phyloP scores from a whole-genome alignment of 2,113 vertebrate species.

The Albula goreensis region DNA sequence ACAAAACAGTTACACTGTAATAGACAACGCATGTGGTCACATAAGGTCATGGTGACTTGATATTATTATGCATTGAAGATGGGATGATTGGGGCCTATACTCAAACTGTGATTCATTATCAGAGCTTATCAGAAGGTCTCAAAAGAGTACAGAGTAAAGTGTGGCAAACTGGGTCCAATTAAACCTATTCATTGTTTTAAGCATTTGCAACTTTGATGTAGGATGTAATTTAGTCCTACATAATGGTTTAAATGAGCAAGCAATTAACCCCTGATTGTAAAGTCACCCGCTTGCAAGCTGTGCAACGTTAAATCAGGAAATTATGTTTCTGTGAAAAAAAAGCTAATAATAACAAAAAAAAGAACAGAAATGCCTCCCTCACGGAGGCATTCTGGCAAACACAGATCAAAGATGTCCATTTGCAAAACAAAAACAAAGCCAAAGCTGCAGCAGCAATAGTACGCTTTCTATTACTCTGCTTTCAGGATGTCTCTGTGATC shows the following conservation, averaged over 20 bases:
- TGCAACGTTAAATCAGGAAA: background rate
- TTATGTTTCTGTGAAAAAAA: background rate
- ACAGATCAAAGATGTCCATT: background rate
- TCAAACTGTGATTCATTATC: background rate
- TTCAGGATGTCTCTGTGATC: background rate
- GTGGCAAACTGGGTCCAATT: conserved; percentile 19
- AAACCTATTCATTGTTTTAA: conserved; percentile 20
- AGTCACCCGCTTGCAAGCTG: background rate
- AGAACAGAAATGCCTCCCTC: background rate
- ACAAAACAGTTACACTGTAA: background rate
- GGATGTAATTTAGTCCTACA: conserved; percentile 13
- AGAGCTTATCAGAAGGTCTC: background rate
- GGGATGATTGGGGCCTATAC: conserved; percentile 3
- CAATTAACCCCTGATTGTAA: background rate
- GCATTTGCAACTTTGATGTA: conserved; percentile 3
- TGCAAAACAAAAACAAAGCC: background rate
- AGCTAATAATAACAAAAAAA: background rate
- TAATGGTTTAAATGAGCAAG: background rate
- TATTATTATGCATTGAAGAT: background rate
- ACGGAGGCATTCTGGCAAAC: background rate
- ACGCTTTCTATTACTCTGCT: background rate
- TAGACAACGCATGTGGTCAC: background rate
- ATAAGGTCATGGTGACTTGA: background rate
- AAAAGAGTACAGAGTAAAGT: background rate
- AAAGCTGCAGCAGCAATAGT: background rate